Conservation (phyloP, 2,797 vertebrate species). For the Bovichtus diacanthus region DNA sequence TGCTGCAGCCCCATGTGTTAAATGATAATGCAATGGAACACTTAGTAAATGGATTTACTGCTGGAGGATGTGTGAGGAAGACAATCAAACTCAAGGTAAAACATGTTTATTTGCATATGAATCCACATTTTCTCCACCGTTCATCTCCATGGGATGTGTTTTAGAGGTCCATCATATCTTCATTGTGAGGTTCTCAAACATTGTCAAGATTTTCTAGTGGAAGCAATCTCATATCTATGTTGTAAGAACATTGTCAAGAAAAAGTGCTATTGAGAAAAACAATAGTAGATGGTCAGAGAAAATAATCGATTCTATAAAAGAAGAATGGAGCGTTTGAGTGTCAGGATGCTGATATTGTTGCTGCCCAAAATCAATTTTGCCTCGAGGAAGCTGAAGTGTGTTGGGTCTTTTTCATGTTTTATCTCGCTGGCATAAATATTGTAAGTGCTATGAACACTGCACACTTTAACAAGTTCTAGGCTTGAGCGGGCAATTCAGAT, state of each 20-base stretch:
- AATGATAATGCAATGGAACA: slow-evolving; percentile 73
- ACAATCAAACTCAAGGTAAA: slow-evolving; percentile 80
- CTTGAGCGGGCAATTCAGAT: slow-evolving; percentile 38
- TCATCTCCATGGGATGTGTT: background rate
- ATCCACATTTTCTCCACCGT: background rate
- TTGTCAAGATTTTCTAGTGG: background rate
- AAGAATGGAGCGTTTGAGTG: slow-evolving; percentile 14
- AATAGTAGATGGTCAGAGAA: background rate
- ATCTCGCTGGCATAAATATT: slow-evolving; percentile 56
- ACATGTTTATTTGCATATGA: slow-evolving; percentile 30
- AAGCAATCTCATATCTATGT: background rate
- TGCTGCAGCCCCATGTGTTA: slow-evolving; percentile 48
- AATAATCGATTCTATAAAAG: background rate
- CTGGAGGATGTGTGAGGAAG: slow-evolving; percentile 68
- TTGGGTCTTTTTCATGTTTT: slow-evolving; percentile 42
- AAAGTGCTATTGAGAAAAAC: background rate
- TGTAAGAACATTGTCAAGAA: background rate
- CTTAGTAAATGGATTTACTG: slow-evolving; percentile 47
- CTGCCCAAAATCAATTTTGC: slow-evolving; percentile 39
- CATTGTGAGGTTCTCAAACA: background rate
- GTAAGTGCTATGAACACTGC: slow-evolving; percentile 25
- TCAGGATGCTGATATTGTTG: slow-evolving; percentile 32
- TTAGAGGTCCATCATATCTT: background rate
- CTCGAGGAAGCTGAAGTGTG: slow-evolving; percentile 37
- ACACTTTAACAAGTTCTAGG: slow-evolving; percentile 37